Conservation (phyloP, 2,797 vertebrate genomes). For the Xiphophorus birchmanni region DNA sequence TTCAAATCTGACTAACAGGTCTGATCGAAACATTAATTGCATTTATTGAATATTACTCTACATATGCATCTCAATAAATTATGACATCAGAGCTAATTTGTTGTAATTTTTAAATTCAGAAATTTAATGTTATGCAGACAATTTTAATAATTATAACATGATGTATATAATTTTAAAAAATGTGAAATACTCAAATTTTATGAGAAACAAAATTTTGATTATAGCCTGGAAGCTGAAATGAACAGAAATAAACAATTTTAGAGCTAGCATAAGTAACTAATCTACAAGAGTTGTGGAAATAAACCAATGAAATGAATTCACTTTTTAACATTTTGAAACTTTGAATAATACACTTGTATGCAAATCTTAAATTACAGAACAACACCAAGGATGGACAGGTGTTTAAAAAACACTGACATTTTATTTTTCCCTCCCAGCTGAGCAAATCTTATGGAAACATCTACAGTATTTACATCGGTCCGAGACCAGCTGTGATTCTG, state of each 20-base stretch:
- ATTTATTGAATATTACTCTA: too few species aligned
- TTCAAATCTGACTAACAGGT: too few species aligned
- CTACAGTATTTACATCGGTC: constrained; percentile 74
- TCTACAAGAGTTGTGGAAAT: background rate
- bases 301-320: background rate
- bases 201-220: background rate
- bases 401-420: background rate
- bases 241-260: background rate
- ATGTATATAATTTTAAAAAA: background rate
- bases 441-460: constrained; percentile 73
- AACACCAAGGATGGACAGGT: background rate
- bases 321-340: background rate
- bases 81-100: background rate
- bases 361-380: background rate
- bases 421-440: constrained; percentile 55
- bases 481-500: constrained; percentile 70
- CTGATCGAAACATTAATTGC: too few species aligned
- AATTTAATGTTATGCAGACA: background rate
- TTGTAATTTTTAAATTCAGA: background rate
- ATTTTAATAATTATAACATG: background rate
- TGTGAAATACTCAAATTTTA: background rate
- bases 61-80: background rate
- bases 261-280: background rate
- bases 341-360: background rate
- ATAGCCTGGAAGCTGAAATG: background rate